Evolutionary conservation across 2,888 invertebrate genomes (phyloP), one percentile per base, ranked within the genome.

Genomic region (Exephanes ischioxanthus): DNA sequence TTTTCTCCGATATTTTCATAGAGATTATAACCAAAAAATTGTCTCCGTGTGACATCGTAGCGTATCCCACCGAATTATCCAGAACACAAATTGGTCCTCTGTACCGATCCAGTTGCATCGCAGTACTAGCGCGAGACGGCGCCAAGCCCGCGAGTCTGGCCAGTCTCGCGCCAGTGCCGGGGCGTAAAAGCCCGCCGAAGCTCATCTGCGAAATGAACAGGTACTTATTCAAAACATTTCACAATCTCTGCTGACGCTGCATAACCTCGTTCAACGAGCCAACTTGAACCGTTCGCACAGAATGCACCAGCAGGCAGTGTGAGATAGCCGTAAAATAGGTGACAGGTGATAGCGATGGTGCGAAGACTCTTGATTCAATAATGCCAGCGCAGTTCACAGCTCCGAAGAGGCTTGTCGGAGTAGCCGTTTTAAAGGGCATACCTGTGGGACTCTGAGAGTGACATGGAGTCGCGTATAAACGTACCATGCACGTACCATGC

Each of bases 331-430:
- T 19, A 9, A 55, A 19, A 7, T 3, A 11, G 22, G 55, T 3
- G 22, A 55, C 19, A 19, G 19, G 22, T 19, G 30, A 61, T 30
- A 4, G 61, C 22, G 30, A 61, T 4, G 30, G 14, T n/a, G 16
- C n/a, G 66, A 33, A 37, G 37, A 7, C 73, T 26, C 22, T 58
- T 73, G 19, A 70, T 55, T 83, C 45, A 83, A 79, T 73, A 51
- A 33, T 55, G 58, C 55, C 22, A n/a, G 51, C 7, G 63, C 67
- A 26, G 51, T 70, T 67, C 67, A 58, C 33, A 83, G 58, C 30
- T 7, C 61, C 70, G 33, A 53, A 70, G 70, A 75, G 22, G 66
- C 30, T 55, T 75, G 45, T 68, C 63, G 63, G 37, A 70, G 30
- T 71, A 58, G 58, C 41, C 53, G 11, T 67, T 79, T 26, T 37